Evolutionary conservation across 2,888 invertebrate species (phyloP).

Genomic region (Brachylomia viminalis): DNA sequence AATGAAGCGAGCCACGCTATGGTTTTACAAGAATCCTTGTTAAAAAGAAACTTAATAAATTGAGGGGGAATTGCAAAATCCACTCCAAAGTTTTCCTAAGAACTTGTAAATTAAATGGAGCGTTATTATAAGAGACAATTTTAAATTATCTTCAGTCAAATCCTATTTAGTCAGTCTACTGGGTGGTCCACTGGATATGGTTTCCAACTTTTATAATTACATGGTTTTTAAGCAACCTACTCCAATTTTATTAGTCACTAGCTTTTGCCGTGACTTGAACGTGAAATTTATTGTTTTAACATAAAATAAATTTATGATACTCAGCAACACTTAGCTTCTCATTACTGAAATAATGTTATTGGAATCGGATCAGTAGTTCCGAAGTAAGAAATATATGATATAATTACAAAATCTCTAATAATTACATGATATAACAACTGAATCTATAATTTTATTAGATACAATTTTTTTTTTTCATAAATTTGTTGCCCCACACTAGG

Average conservation of each 20-base stretch:
- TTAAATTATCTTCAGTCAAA: too few relatives aligned
- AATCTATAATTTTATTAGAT: too few relatives aligned
- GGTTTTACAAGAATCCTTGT: constrained; percentile 10
- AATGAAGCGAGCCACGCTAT: background rate
- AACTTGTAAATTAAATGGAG: constrained; percentile 8
- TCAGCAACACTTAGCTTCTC: too few relatives aligned
- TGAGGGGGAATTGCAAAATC: constrained; percentile 3
- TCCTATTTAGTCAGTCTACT: background rate
- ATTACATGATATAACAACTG: too few relatives aligned
- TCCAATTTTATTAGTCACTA: background rate
- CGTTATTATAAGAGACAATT: background rate
- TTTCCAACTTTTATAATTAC: background rate
- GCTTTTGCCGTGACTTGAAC: background rate
- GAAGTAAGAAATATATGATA: too few relatives aligned
- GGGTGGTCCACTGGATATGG: background rate
- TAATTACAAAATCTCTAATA: too few relatives aligned
- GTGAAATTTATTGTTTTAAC: too few relatives aligned
- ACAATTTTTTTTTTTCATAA: too few relatives aligned
- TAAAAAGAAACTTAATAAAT: constrained; percentile 3
- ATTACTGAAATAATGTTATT: too few relatives aligned
- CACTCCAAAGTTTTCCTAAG: constrained; percentile 3
- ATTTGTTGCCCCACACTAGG: too few relatives aligned
- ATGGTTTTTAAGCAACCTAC: background rate
- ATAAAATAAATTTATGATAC: too few relatives aligned
- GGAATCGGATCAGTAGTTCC: too few relatives aligned